phyloP scores from a whole-genome alignment of 2,113 vertebrate genomes.

The Lontra canadensis region DNA sequence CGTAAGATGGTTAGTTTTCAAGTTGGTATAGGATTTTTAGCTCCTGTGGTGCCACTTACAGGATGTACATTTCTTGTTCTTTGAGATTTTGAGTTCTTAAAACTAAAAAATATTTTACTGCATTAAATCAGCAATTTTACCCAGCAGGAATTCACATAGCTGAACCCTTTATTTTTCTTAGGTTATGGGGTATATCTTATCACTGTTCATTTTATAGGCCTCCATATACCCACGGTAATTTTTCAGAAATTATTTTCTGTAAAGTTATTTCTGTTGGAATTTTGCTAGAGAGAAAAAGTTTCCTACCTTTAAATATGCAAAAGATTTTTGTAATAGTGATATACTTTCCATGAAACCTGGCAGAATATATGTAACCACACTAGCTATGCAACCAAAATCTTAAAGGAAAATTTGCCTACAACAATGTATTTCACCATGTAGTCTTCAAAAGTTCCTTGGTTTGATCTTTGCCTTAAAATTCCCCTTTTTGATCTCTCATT shows the following conservation, averaged over 20 bases:
- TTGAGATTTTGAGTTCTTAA: conserved; percentile 14
- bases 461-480: not conserved
- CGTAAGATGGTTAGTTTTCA: not conserved
- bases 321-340: not conserved
- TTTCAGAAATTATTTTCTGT: not conserved
- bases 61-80: not conserved
- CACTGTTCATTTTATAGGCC: not conserved
- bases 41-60: not conserved
- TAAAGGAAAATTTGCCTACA: not conserved
- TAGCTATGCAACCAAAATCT: not conserved
- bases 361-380: not conserved
- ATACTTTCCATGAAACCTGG: not conserved
- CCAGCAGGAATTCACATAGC: not conserved
- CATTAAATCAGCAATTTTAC: conserved; percentile 13
- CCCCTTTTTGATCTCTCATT: not conserved
- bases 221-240: not conserved
- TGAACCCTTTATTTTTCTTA: not conserved
- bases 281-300: not conserved
- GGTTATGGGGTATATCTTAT: not conserved
- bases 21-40: not conserved
- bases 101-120: not conserved
- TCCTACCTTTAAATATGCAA: not conserved
- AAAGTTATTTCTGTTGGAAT: not conserved
- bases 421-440: not conserved
- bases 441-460: not conserved